phyloP scores from a whole-genome alignment of 2,113 vertebrate genomes.

The Cryptoleucopteryx plumbea region DNA sequence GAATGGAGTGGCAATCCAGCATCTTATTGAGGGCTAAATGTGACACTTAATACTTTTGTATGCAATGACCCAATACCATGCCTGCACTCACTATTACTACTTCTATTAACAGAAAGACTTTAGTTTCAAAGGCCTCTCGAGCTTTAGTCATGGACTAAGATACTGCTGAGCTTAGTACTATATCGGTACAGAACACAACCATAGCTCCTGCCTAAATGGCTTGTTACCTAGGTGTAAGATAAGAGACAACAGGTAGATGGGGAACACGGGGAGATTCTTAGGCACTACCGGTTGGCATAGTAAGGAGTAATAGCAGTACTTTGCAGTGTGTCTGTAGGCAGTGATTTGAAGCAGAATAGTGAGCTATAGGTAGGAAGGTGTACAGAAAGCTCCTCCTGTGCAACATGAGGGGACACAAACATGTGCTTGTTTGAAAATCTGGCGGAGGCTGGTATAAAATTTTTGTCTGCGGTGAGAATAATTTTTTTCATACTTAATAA shows the following conservation, averaged over 20 bases:
- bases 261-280: neutral
- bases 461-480: neutral
- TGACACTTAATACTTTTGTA: neutral
- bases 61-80: neutral
- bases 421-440: neutral
- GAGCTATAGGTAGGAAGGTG: fast-evolving
- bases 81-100: neutral
- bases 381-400: neutral
- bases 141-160: neutral
- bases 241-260: neutral
- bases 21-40: neutral
- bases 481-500: neutral
- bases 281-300: neutral
- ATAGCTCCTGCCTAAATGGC: neutral
- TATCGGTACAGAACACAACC: neutral
- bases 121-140: neutral
- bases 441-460: neutral
- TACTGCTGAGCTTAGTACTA: neutral
- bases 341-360: neutral
- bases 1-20: neutral
- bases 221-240: neutral
- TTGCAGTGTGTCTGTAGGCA: neutral
- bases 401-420: neutral
- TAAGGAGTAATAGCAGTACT: neutral
- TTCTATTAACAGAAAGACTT: neutral